Conservation (phyloP, 2,113 vertebrate species). For the Ameiurus melas region DNA sequence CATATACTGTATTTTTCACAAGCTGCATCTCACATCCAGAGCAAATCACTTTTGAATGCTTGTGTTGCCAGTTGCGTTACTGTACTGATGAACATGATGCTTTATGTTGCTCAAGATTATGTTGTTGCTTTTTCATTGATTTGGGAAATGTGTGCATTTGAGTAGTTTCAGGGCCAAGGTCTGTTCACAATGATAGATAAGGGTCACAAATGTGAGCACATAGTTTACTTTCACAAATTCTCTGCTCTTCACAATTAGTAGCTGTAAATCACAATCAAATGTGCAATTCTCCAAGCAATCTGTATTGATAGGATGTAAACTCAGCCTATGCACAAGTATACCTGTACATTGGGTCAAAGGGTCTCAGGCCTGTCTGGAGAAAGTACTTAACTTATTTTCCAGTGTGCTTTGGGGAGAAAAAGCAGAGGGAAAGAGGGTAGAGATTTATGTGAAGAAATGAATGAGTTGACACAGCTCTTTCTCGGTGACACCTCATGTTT, state of each 20-base stretch:
- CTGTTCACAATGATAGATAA: background rate
- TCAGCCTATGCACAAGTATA: background rate
- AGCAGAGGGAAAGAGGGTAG: background rate
- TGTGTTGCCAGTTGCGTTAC: background rate
- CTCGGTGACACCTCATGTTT: conserved; percentile 4
- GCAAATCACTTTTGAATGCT: background rate
- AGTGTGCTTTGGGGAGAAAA: background rate
- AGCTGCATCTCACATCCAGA: background rate
- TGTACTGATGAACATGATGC: background rate
- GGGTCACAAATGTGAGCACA: background rate
- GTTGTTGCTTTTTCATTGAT: background rate
- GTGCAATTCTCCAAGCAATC: background rate
- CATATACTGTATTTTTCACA: background rate
- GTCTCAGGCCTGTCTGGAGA: background rate
- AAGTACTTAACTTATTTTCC: background rate
- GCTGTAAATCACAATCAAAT: background rate
- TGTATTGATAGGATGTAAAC: background rate
- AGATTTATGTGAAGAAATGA: conserved; percentile 1
- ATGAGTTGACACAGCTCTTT: background rate
- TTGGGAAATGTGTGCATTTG: background rate
- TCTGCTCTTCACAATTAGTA: background rate
- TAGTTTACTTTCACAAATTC: background rate
- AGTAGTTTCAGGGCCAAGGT: background rate
- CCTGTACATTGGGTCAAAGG: background rate
- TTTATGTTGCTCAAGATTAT: background rate